Base-by-base conservation (phyloP, 2,797 vertebrate genomes). In the Chaetophractus vellerosus region DNA sequence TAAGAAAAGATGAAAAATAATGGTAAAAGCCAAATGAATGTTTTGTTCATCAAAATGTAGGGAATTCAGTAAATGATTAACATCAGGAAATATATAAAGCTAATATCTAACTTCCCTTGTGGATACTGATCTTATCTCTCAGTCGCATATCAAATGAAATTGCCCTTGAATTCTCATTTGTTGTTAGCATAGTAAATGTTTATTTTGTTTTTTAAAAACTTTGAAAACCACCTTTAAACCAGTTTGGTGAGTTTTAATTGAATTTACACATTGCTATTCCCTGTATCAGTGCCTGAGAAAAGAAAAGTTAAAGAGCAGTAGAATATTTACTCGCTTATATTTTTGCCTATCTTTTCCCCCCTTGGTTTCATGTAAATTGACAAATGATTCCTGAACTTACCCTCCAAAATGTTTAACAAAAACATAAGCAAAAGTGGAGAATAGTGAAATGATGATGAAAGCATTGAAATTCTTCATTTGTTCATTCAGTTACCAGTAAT, bases 141-240 rank as follows among this genome's bases (percentile, higher is more conserved):
- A 82, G 16, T 52, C 82, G 14, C 26, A 80, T 68, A 26, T 59
- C 18, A 71, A 41, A 52, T 68, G 7, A 55, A 64, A 75, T 71
- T 79, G 10, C 24, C 71, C 45, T 59, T 48, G 24, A 41, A 11
- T 66, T 28, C 7, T 14, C 7, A n/a, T 83, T 83, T 45, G 69
- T 19, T 55, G 66, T 61, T 41, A 55, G 5, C 19, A 50, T 55
- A 36, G 28, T 26, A 61, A 88, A 68, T 59, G 36, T 81, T 45
- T 24, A 5, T 79, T 64, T 82, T 83, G 23, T 63, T 92, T 94
- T 38, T 10, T 89, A 48, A 88, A 88, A 95, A 89, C 24, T 36
- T 69, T 63, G 41, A 66, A 75, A 86, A 19, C 1, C 2, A 74
- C 21, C 36, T 91, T 90, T 63, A 75, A 86, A 64, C 36, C 75